Base-by-base conservation (phyloP, 2,888 invertebrate species). In the Eristalis pertinax region DNA sequence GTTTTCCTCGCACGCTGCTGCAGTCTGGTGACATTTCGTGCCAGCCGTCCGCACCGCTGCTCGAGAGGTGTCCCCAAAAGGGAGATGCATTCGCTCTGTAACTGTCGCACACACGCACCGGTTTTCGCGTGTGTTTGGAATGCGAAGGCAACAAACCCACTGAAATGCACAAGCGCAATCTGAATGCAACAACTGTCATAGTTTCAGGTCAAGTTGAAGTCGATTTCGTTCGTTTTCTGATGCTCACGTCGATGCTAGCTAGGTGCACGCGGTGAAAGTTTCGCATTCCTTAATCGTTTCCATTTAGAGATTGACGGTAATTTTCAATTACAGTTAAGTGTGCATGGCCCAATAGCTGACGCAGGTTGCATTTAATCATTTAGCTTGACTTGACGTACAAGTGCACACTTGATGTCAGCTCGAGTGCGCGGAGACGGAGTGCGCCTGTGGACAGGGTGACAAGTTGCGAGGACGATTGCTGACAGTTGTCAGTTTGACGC, bases 251-350 rank as follows among this genome's bases (percentile, higher is more conserved):
- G 41, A 5, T 15, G 32, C 4, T 32, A 5, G 43, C 43, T 41
- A 35, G 62, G 50, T 50, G 50, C 19, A 50, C 8, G 50, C 19
- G 19, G 43, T 19, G 50, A 50, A 50, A 50, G 50, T 50, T 50
- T 50, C 19, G 4, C 43, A 13, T 50, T 50, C 19, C 19, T 50
- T 50, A 19, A 19, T 50, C 19, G 19, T 19, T 50, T 50, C 50
- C 50, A 50, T 19, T 50, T 50, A 19, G 19, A 50, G 50, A 8
- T 19, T n/a, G 50, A 50, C 50, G 19, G 50, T 50, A 50, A 50
- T 50, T 50, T n/a, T 50, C 19, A 73, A 76, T 64, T 69, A 58
- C 72, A 77, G 56, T 63, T 67, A 58, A 35, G 29, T 60, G 41
- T 15, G n/a, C n/a, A 63, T 43, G n/a, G 62, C 15, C 13, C 38